A percentile compares a stretch with the other conserved stretches of the same genome.
Conservation (phyloP, 2,888 invertebrate species). For the Brachyopa scutellaris region DNA sequence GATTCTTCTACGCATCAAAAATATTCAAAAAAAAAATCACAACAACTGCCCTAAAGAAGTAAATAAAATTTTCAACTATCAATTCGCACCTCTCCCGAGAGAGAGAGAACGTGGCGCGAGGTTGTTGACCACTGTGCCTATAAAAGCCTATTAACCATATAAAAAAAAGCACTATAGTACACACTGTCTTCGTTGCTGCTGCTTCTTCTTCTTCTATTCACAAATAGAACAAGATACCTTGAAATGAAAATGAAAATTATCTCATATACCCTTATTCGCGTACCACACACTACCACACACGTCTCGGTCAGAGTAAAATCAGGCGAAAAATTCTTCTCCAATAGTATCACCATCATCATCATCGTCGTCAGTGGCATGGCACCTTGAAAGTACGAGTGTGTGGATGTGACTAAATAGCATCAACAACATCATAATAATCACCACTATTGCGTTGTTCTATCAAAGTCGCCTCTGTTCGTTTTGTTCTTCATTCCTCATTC, state of each 20-base stretch:
- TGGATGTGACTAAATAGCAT: conserved; percentile 16
- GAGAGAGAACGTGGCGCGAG: conserved; percentile 3
- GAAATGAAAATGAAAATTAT: conserved; percentile 75
- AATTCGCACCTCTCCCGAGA: conserved; percentile 54
- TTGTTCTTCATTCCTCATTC: conserved; percentile 9
- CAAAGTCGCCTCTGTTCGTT: conserved; percentile 39
- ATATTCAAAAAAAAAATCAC: neutral
- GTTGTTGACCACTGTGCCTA: conserved; percentile 63
- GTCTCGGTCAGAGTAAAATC: conserved; percentile 33
- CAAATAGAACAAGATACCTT: conserved; percentile 66
- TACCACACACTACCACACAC: conserved; percentile 24
- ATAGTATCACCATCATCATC: conserved; percentile 25
- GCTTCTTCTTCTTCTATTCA: conserved; percentile 13
- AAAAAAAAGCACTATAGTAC: conserved; percentile 32
- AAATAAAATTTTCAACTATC: conserved; percentile 57
- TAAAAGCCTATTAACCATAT: conserved; percentile 63
- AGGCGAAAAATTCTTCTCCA: conserved; percentile 23
- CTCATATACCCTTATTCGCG: conserved; percentile 48
- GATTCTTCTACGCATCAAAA: conserved; percentile 34
- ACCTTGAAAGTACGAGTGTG: conserved; percentile 5
- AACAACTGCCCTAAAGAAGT: conserved; percentile 2
- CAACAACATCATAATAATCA: conserved; percentile 45
- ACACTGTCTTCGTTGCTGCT: conserved; percentile 20
- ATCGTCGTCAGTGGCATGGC: conserved; percentile 6
- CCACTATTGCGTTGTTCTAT: conserved; percentile 28